Percentiles rank a stretch among this genome's conserved stretches.
Evolutionary conservation across 2,888 invertebrate genomes (phyloP).

Genomic region (Aproaerema taeniolella): DNA sequence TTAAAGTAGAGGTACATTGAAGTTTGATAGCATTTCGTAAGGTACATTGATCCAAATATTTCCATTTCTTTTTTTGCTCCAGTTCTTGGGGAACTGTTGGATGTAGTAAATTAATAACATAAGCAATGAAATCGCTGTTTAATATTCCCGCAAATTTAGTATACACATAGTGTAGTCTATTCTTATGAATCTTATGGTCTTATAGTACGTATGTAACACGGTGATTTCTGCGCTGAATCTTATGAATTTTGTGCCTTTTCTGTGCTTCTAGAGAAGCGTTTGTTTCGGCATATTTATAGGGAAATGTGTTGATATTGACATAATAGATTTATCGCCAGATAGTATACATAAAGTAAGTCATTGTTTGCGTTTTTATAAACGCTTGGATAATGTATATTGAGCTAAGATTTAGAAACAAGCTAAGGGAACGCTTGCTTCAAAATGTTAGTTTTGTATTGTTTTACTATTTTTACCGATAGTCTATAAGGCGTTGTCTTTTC

Average conservation of each 20-base stretch:
- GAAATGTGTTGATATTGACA: conserved; percentile 1
- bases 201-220: conserved; percentile 26
- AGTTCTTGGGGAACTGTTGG: too few relatives aligned
- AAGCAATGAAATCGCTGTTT: too few relatives aligned
- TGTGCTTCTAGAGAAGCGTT: conserved; percentile 54
- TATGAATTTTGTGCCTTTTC: conserved; percentile 74
- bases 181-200: conserved; percentile 13
- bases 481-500: conserved; percentile 8
- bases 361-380: not conserved
- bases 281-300: conserved; percentile 42
- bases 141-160: not conserved
- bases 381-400: not conserved
- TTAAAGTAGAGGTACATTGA: too few relatives aligned
- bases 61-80: too few relatives aligned
- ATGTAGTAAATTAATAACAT: too few relatives aligned
- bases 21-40: too few relatives aligned
- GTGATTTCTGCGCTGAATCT: conserved; percentile 54
- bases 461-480: conserved; percentile 11
- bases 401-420: conserved; percentile 18
- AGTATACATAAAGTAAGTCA: not conserved
- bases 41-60: too few relatives aligned
- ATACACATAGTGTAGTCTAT: conserved; percentile 1
- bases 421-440: not conserved
- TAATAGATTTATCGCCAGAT: conserved; percentile 1
- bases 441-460: conserved; percentile 7